phyloP scores from a whole-genome alignment of 2,797 vertebrate genomes.

The Pangasius djambal region DNA sequence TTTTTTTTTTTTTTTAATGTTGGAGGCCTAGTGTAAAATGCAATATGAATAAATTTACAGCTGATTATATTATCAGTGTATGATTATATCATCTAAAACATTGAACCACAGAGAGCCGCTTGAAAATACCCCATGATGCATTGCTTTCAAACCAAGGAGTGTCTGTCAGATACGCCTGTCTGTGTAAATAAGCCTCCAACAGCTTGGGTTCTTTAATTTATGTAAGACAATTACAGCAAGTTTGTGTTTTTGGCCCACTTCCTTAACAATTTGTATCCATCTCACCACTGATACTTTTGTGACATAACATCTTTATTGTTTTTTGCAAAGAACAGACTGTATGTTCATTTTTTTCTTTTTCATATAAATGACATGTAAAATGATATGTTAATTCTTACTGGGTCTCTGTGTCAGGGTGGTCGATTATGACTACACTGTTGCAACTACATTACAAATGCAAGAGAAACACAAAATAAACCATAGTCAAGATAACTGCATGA shows the following conservation, averaged over 20 bases:
- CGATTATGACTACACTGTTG: conserved; percentile 2
- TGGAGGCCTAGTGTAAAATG: conserved; percentile 50
- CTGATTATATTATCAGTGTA: conserved; percentile 51
- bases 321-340: not conserved
- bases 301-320: not conserved
- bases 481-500: conserved; percentile 42
- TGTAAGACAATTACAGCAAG: conserved; percentile 55
- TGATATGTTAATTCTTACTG: conserved; percentile 26
- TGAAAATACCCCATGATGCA: conserved; percentile 60
- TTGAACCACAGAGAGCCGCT: conserved; percentile 14
- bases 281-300: conserved; percentile 21
- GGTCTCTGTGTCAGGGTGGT: conserved; percentile 19
- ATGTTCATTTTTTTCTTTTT: conserved; percentile 19
- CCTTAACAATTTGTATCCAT: conserved; percentile 36
- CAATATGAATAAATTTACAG: conserved; percentile 55
- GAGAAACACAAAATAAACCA: conserved; percentile 38
- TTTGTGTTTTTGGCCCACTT: conserved; percentile 31
- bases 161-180: conserved; percentile 43
- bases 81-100: conserved; percentile 24
- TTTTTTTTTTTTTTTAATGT: conserved; percentile 49
- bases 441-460: conserved; percentile 33
- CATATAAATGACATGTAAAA: conserved; percentile 23
- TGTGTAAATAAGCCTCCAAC: conserved; percentile 45
- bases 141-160: conserved; percentile 64
- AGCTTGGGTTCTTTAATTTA: conserved; percentile 55